These are phyloP conservation scores for Dipodomys spectabilis DNA, from an alignment of 2,113 vertebrate genomes.

Conservation along the genomic window DNA sequence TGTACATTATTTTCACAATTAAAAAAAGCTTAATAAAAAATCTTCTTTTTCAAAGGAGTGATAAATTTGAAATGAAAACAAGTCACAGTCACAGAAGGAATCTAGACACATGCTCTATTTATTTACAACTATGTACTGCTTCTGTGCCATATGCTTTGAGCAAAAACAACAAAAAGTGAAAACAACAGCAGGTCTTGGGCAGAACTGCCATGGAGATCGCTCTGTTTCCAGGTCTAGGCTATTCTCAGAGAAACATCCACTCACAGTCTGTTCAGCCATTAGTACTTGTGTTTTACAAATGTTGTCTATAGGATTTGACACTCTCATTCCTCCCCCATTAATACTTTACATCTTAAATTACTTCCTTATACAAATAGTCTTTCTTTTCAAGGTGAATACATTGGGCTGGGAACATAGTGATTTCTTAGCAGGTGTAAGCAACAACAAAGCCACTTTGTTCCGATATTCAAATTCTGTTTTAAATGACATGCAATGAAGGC, in stretches of 20 bases:
- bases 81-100: slow-evolving; percentile 55
- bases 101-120: slow-evolving; percentile 56
- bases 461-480: neutral
- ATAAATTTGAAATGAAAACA: slow-evolving; percentile 64
- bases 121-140: slow-evolving; percentile 75
- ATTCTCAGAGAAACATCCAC: slow-evolving; percentile 54
- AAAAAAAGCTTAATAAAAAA: too few species aligned
- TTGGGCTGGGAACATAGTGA: neutral
- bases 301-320: neutral
- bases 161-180: slow-evolving; percentile 54
- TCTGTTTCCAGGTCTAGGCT: slow-evolving; percentile 53
- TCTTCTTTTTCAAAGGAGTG: slow-evolving; percentile 47
- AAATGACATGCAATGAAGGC: neutral
- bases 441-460: neutral
- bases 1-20: too few species aligned
- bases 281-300: slow-evolving; percentile 4
- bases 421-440: too few species aligned
- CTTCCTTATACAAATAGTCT: neutral
- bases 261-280: slow-evolving; percentile 56
- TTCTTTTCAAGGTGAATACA: neutral
- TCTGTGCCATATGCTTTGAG: slow-evolving; percentile 62
- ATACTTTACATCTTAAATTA: too few species aligned
- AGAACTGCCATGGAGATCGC: neutral
- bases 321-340: neutral
- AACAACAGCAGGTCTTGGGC: slow-evolving; percentile 64